Evolutionary conservation across 2,888 invertebrate genomes (phyloP), one percentile per base, ranked within the genome.

Genomic region (Metallyticus violacea): DNA sequence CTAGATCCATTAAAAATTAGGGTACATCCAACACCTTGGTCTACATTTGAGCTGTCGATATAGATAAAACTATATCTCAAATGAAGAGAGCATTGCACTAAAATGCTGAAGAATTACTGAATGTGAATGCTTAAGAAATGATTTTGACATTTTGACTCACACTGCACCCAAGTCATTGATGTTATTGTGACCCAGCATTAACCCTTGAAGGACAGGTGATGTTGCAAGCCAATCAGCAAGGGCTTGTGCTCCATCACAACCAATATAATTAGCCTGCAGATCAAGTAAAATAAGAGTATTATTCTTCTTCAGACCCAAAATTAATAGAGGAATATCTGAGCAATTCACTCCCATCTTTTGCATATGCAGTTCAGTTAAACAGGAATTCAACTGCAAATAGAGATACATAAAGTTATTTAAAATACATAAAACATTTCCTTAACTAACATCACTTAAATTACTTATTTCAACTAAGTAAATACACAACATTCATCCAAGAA

Each of bases 261-360:
- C 94, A 25, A 95, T 93, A 88, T 91, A 92, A 88, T 95, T 95
- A 86, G 92, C 93, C 0, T 93, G 93, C 15, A 95, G 90, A 91
- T 95, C 94, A 30, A 95, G 90, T 85, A 94, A 92, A 26, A 93
- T 88, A n/a, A 95, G 89, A 0, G 93, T 92, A 1, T 90, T 91
- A 89, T 95, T 95, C 1, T 89, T 89, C 22, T 91, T 90, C 81
- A 94, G 91, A 6, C 94, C 94, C 80, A 92, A 90, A 5, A 93
- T 90, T 87, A 95, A 91, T 86, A 92, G 92, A 88, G 94, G 94
- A 78, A 95, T 91, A 89, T 95, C 95, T 87, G 95, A 95, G 0
- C 94, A 93, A 22, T 93, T 92, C 76, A 95, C 93, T 89, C 93
- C 91, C 88, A 93, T 94, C 89, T 95, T 95, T 90, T 94, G 94